Conservation (phyloP, 1,140 invertebrate genomes). For the Tetramorium simillimum region DNA sequence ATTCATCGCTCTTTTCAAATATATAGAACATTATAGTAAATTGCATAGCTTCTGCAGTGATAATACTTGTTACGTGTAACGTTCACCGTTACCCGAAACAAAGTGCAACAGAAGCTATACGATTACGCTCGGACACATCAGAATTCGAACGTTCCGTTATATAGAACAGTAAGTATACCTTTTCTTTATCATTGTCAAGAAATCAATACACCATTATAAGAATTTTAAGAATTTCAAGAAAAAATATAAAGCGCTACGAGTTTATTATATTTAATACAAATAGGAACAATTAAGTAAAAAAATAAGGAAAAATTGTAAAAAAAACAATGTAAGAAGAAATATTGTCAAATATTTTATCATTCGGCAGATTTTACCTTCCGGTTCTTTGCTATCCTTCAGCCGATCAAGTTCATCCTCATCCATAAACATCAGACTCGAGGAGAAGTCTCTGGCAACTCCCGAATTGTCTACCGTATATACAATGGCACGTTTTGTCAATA, state of each 20-base stretch:
- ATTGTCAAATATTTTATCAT: not conserved
- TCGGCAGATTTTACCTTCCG: constrained; percentile 50
- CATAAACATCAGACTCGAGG: constrained; percentile 75
- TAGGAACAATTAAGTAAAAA: not conserved
- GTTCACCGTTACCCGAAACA: constrained; percentile 49
- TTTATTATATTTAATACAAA: not conserved
- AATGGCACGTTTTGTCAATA: constrained; percentile 81
- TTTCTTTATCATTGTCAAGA: not conserved
- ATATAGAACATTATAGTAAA: constrained; percentile 6
- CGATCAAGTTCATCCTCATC: constrained; percentile 81
- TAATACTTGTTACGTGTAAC: constrained; percentile 46
- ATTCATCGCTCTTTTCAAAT: constrained; percentile 29
- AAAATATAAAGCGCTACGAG: not conserved
- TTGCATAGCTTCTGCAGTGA: constrained; percentile 24
- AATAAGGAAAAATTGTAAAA: not conserved
- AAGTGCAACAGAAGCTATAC: constrained; percentile 6
- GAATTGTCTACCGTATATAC: constrained; percentile 82
- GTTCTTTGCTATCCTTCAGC: constrained; percentile 60
- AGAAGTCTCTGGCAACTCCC: constrained; percentile 68
- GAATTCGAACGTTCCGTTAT: constrained; percentile 44
- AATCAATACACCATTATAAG: not conserved
- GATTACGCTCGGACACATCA: constrained; percentile 1
- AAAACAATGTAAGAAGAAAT: not conserved
- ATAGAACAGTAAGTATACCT: constrained; percentile 21
- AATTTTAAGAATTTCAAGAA: not conserved